Evolutionary conservation across 2,888 invertebrate species (phyloP), one percentile per base, ranked within the genome.

Genomic region (Anthrax anthrax): DNA sequence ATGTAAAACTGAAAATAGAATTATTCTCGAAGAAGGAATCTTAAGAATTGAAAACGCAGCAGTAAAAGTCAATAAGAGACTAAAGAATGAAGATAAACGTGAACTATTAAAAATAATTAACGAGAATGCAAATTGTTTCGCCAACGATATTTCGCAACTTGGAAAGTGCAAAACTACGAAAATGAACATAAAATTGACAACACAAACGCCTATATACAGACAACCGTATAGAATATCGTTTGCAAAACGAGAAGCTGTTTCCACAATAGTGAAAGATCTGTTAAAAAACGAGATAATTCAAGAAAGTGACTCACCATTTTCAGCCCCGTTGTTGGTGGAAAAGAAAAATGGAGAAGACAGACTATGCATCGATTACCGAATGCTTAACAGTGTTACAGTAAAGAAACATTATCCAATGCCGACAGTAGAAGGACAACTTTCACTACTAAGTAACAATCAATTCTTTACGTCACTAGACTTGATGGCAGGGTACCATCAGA

Each of bases 21-120:
- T 47, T 2, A 14, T 47, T 12, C 41, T 47, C n/a, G 41, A 47
- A 17, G 43, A 42, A 18, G 42, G 39, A 14, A 23, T 42, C 13
- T 47, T 32, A 14, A 23, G 43, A 42, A 8, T 42, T 2, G 42
- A 42, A 34, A 42, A 17, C 2, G n/a, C 1, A 18, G 32, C 18
- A 36, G 3, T 44, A 27, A 37, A 17, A 6, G 32, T 32, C 5
- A 34, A 18, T 6, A 18, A 14, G 2, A n/a, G 34, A 9, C 9
- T 39, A 23, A 37, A 16, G 5, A 12, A 40, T 14, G 37, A 29
- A 14, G 39, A 47, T 10, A 13, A 39, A 4, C 13, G 3, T 16
- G 13, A 39, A 18, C 1, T 47, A 18, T 29, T 40, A 44, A 10
- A 32, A 10, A n/a, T 42, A 5, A 16, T 46, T 9, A 18, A 29